phyloP scores from a whole-genome alignment of 2,888 invertebrate species.

The Mesochorus sp. region DNA sequence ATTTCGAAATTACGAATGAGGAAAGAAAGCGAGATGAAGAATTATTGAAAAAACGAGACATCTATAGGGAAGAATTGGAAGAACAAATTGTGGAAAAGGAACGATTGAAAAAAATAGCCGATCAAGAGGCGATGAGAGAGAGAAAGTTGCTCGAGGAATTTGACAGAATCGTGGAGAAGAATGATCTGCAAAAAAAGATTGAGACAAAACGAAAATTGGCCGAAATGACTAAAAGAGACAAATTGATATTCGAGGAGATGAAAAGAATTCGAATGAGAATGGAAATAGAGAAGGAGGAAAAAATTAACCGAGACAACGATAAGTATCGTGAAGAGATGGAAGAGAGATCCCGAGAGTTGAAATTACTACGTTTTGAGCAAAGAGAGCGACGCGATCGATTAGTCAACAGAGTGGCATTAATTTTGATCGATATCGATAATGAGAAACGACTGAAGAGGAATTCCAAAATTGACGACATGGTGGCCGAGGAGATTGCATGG shows the following conservation, averaged over 20 bases:
- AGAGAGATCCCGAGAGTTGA: conserved; percentile 57
- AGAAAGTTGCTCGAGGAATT: conserved; percentile 69
- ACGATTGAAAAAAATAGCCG: conserved; percentile 44
- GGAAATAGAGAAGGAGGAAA: conserved; percentile 56
- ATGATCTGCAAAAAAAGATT: conserved; percentile 52
- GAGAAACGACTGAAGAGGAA: too few relatives aligned
- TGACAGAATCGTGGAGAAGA: conserved; percentile 70
- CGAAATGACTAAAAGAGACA: conserved; percentile 64
- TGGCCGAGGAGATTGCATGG: conserved; percentile 70
- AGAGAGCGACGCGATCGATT: conserved; percentile 57
- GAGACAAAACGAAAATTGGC: conserved; percentile 61
- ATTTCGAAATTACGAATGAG: conserved; percentile 20
- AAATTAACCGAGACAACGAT: conserved; percentile 49
- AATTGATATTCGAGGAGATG: conserved; percentile 67
- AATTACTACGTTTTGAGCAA: conserved; percentile 48
- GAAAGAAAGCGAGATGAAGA: conserved; percentile 25
- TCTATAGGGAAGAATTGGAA: conserved; percentile 67
- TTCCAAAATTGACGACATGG: conserved; percentile 65
- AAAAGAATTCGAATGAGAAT: conserved; percentile 60
- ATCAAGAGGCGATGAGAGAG: conserved; percentile 69
- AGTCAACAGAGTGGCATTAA: conserved; percentile 60
- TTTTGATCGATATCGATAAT: conserved; percentile 63
- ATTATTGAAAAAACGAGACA: conserved; percentile 37
- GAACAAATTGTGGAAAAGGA: conserved; percentile 69
- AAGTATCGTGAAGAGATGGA: conserved; percentile 67